Evolutionary conservation across 2,888 invertebrate genomes (phyloP).

Genomic region (Synanthedon tipuliformis): DNA sequence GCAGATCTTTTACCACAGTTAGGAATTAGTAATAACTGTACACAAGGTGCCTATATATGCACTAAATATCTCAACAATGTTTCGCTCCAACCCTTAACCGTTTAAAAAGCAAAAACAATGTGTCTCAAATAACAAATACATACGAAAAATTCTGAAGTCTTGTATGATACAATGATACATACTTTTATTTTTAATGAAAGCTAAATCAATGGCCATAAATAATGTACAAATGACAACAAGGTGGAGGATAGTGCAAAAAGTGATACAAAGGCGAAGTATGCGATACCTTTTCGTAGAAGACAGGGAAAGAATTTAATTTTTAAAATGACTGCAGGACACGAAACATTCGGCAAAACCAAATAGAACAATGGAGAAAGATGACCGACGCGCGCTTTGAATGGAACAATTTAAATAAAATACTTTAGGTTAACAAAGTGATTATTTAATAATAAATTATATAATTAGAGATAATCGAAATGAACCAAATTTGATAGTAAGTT

Average conservation of each 20-base stretch:
- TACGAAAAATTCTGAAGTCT: conserved; percentile 7
- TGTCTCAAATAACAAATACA: conserved; percentile 1
- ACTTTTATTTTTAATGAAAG: conserved; percentile 29
- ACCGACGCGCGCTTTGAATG: conserved; percentile 27
- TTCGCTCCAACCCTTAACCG: background rate
- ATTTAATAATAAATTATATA: too few species aligned
- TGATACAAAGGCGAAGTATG: conserved; percentile 67
- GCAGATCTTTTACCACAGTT: conserved; percentile 30
- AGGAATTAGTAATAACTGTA: conserved; percentile 17
- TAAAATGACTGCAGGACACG: conserved; percentile 46
- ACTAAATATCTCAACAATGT: background rate
- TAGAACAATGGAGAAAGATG: conserved; percentile 37
- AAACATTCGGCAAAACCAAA: conserved; percentile 52
- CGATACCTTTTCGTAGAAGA: conserved; percentile 67
- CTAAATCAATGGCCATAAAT: conserved; percentile 44
- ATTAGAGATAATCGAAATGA: too few species aligned
- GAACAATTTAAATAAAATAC: conserved; percentile 24
- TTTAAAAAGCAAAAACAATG: conserved; percentile 1
- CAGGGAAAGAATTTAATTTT: conserved; percentile 64
- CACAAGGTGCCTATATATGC: conserved; percentile 1
- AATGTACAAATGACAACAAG: conserved; percentile 49
- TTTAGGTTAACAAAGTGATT: background rate
- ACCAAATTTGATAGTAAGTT: too few species aligned
- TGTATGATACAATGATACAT: conserved; percentile 12
- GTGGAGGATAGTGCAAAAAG: conserved; percentile 56